A percentile compares a stretch with the other conserved stretches of the same genome.
phyloP scores from a whole-genome alignment of 2,797 vertebrate species.

The Orientallactaga sibirica region DNA sequence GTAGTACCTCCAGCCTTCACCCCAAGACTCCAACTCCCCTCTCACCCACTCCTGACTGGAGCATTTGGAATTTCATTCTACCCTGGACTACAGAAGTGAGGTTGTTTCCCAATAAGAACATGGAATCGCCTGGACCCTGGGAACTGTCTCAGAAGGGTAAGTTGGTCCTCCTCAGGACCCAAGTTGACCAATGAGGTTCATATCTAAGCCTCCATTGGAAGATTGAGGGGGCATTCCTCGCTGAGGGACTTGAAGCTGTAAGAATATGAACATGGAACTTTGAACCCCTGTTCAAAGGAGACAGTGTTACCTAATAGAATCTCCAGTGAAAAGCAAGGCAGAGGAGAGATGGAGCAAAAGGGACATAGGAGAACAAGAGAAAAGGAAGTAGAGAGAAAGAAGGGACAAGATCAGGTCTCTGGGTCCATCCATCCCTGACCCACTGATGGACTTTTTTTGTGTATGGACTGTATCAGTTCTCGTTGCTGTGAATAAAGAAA shows the following conservation, averaged over 20 bases:
- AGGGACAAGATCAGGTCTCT: not conserved
- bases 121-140: rapidly evolving
- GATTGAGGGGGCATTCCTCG: not conserved
- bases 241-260: not conserved
- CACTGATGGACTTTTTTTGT: not conserved
- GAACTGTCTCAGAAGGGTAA: not conserved
- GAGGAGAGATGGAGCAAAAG: rapidly evolving
- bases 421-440: not conserved
- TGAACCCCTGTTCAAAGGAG: too few relatives aligned
- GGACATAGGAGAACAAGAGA: not conserved
- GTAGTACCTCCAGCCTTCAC: too few relatives aligned
- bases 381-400: not conserved
- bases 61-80: not conserved
- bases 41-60: not conserved
- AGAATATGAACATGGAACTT: not conserved
- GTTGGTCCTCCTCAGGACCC: not conserved
- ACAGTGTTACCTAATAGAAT: not conserved
- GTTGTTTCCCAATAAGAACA: not conserved
- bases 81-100: not conserved
- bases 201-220: not conserved
- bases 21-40: not conserved
- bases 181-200: not conserved
- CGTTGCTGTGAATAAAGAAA: too few relatives aligned
- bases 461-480: too few relatives aligned
- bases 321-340: not conserved